A percentile compares a stretch with the other conserved stretches of the same genome.
These are phyloP conservation scores for Cyphotilapia sp. DNA, from an alignment of 2,113 vertebrate species.

Conservation along the genomic window DNA sequence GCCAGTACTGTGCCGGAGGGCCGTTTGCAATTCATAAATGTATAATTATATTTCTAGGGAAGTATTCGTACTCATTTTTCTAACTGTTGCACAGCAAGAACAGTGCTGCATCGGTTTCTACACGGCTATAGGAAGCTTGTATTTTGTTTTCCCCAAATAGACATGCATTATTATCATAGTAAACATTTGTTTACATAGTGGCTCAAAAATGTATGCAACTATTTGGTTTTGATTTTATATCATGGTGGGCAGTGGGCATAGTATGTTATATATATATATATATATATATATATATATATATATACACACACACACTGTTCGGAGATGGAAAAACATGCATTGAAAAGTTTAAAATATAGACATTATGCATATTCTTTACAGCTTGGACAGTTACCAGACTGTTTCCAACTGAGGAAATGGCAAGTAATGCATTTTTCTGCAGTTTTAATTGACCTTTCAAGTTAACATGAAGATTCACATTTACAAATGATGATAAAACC, in stretches of 20 bases:
- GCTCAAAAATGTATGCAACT: neutral
- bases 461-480: neutral
- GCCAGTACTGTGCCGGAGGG: neutral
- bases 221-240: neutral
- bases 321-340: neutral
- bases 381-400: neutral
- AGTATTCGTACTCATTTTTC: neutral
- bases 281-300: accelerated
- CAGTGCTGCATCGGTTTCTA: neutral
- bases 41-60: neutral
- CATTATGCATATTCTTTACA: neutral
- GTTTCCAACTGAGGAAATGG: neutral
- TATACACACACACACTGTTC: accelerated
- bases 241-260: neutral
- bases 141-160: neutral
- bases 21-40: neutral
- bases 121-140: neutral
- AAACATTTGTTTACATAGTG: neutral
- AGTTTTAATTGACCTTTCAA: neutral
- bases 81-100: neutral
- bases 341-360: neutral
- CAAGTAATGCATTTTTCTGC: neutral
- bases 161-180: neutral
- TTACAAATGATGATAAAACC: neutral
- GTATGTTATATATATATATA: accelerated